phyloP scores from a whole-genome alignment of 2,797 vertebrate genomes.

The Sandelia bainsii region DNA sequence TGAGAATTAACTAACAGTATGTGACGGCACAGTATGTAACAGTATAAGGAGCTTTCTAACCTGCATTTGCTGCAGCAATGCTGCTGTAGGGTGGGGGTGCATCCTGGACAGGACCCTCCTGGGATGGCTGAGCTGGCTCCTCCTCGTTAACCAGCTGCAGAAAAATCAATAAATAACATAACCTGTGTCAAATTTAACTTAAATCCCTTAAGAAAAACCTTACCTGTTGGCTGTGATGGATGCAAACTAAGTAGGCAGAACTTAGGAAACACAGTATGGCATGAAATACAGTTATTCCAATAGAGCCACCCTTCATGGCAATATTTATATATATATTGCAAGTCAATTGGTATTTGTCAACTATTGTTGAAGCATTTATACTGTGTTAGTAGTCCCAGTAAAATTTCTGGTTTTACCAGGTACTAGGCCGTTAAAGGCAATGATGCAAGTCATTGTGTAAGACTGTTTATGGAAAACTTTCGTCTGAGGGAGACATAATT shows the following conservation, averaged over 20 bases:
- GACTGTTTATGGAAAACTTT: not conserved
- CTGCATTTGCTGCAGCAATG: constrained; percentile 89
- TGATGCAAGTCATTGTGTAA: not conserved
- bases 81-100: constrained; percentile 97
- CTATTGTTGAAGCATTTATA: not conserved
- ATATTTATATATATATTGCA: not conserved
- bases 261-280: not conserved
- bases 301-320: not conserved
- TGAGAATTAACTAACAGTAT: not conserved
- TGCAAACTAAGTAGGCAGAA: not conserved
- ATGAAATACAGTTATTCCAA: not conserved
- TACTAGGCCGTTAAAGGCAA: not conserved
- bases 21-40: not conserved
- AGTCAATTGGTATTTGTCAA: not conserved
- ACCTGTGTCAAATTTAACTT: not conserved
- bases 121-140: constrained; percentile 84
- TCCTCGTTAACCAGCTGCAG: constrained; percentile 95
- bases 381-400: not conserved
- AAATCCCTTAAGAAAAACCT: not conserved
- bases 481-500: not conserved
- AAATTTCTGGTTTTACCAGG: not conserved
- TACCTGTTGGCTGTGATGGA: not conserved
- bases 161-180: constrained; percentile 23
- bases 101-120: constrained; percentile 80
- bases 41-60: constrained; percentile 68